Conservation (phyloP, 30 jellyfish, hydroid and myxozoan genomes). For the Mastigias papua region DNA sequence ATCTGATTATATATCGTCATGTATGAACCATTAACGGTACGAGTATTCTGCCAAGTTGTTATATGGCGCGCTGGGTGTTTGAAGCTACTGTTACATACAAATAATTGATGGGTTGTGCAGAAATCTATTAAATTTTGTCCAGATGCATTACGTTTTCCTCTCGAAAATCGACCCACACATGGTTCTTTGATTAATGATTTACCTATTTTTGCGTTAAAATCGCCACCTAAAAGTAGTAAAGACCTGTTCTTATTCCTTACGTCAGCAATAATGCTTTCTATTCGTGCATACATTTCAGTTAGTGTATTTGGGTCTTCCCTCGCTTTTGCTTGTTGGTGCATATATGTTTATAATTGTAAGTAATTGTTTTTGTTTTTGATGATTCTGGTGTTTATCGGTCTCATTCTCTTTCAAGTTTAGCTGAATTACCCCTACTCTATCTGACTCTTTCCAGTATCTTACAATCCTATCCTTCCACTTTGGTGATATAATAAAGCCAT, state of each 20-base stretch:
- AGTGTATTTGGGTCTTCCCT: conserved; percentile 24
- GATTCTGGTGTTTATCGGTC: conserved; percentile 21
- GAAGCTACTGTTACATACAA: conserved; percentile 45
- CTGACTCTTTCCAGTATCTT: background rate
- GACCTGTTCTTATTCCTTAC: conserved; percentile 25
- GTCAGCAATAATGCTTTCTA: conserved; percentile 16
- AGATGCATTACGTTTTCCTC: conserved; percentile 20
- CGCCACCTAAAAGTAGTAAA: conserved; percentile 23
- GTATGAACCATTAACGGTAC: conserved; percentile 33
- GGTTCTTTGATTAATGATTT: conserved; percentile 5
- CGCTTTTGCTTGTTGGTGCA: conserved; percentile 56
- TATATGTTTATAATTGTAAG: conserved; percentile 42
- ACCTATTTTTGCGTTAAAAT: conserved; percentile 54
- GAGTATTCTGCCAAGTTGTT: conserved; percentile 58
- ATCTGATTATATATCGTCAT: conserved; percentile 17
- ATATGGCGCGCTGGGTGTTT: conserved; percentile 65
- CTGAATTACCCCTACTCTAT: background rate
- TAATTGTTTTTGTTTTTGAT: conserved; percentile 44
- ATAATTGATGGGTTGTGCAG: conserved; percentile 40
- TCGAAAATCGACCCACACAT: conserved; percentile 38
- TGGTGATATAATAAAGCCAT: background rate
- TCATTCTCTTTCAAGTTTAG: background rate
- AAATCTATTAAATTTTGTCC: conserved; percentile 44
- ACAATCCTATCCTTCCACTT: background rate
- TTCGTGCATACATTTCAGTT: conserved; percentile 13